Evolutionary conservation across 2,797 vertebrate species (phyloP), one percentile per base, ranked within the genome.

Genomic region (Avahi laniger): DNA sequence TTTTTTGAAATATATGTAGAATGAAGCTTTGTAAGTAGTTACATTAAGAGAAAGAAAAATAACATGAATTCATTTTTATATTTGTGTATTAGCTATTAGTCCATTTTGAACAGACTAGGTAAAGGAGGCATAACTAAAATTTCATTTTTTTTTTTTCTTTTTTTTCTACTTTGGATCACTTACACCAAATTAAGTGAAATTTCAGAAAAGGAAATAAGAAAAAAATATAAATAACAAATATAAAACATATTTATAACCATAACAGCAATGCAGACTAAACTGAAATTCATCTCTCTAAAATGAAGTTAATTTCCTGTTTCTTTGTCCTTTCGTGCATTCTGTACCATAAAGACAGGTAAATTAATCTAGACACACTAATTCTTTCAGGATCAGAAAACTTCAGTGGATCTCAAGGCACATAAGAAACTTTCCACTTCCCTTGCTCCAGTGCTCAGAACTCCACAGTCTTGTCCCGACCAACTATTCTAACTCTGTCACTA

Each of bases 11-110:
- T 82, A 79, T 80, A 73, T 72, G 35, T 52, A 93, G 95, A 89
- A 95, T 17, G 78, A 95, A 91, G 73, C 78, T 93, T 96, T 96
- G 92, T 95, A 88, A 93, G 84, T 81, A 92, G 54, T 89, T 93
- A 92, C 11, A 57, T 57, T 57, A 57, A 57, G 22, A 78, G 61
- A 61, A 92, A 87, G 84, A 84, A 84, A 59, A 91, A 79, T 50
- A 57, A 4, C 28, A 87, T 8, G 14, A 82, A 72, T 72, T 94
- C 73, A 89, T 59, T 94, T 95, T 95, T 94, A 93, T 41, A 89
- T 89, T 92, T 94, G 88, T 92, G 28, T 95, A 76, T 97, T 95
- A 93, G 41, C 81, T 93, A 59, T 41, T n/a, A 83, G 17, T 96
- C n/a, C 83, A 67, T 94, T 95, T 95, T 41, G 88, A 88, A 90